Base-by-base conservation (phyloP, 2,113 vertebrate species). In the Candoia aspera region DNA sequence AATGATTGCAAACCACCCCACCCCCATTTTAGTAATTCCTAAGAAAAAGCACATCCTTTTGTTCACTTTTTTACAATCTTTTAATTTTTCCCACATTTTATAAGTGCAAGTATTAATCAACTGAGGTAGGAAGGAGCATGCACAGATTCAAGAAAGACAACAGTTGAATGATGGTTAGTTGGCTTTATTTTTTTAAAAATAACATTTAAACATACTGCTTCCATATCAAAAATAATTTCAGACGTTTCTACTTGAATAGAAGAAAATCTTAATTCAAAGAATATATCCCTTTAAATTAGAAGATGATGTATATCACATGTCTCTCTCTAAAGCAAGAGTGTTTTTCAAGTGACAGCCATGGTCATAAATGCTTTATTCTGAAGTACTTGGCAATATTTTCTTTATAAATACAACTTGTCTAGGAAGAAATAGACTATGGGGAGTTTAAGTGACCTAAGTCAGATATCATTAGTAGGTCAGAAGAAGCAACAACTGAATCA, bases 401-500 rank as follows among this genome's bases (percentile, higher is more conserved):
- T 88, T 91, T 94, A 96, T 91, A 96, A 96, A 96, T 91, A 92
- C 94, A 94, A 94, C 90, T 92, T 62, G 91, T 94, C 90, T 94
- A 89, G 90, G 96, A 95, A 68, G 94, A 95, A 96, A 96, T 93
- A 93, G 94, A 96, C 13, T 62, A 62, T 53, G 42, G n/a, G 68
- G 19, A 92, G 85, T 93, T 95, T 93, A 90, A 92, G 95, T 96
- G 95, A 97, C 95, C 95, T 96, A 94, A 96, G 94, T 95, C 95
- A 96, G 95, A 96, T 95, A 96, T 94, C 96, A 95, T 96, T 97
- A 97, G 95, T 92, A 95, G 95, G 95, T 96, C 96, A 96, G 96
- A 90, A 96, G 93, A 97, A 96, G 95, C 94, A 97, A 95, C 95
- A 95, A 91, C 95, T 94, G 87, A 94, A 96, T 95, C 93, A 94